phyloP scores from a whole-genome alignment of 2,113 vertebrate genomes.

The Sorex fumeus region DNA sequence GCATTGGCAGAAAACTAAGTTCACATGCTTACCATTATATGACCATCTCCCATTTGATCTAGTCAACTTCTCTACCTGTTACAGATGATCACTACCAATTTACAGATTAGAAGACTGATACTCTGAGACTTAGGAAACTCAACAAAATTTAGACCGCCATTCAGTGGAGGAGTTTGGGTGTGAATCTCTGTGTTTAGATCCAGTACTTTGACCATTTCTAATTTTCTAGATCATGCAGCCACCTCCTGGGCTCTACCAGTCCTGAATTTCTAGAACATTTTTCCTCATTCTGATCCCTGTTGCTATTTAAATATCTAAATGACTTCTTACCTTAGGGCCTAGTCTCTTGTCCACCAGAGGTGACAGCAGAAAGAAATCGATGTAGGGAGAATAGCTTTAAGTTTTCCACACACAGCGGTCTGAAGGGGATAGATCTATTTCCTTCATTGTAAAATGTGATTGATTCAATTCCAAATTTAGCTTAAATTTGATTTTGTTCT shows the following conservation, averaged over 20 bases:
- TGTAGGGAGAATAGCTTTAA: background rate
- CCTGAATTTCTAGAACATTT: background rate
- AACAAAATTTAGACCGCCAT: background rate
- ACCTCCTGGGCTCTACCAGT: background rate
- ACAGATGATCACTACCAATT: background rate
- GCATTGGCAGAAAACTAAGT: background rate
- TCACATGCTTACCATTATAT: fast-evolving
- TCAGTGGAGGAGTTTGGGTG: background rate
- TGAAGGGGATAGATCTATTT: constrained; percentile 72
- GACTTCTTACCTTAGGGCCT: background rate
- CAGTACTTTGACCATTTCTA: background rate
- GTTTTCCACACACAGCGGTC: constrained; percentile 49
- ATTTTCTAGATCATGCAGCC: background rate
- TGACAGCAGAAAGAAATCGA: constrained; percentile 10
- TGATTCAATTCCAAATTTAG: constrained; percentile 73
- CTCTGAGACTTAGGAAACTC: background rate
- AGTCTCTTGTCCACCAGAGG: fast-evolving
- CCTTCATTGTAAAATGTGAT: constrained; percentile 76
- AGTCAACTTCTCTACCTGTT: background rate
- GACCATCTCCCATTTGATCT: background rate
- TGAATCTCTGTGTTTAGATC: background rate
- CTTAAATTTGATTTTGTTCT: constrained; percentile 73
- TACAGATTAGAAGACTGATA: background rate
- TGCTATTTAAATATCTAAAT: constrained; percentile 6
- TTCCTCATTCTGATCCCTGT: background rate